Evolutionary conservation across 2,113 vertebrate species (phyloP).

Genomic region (Nyctereutes procyonoides): DNA sequence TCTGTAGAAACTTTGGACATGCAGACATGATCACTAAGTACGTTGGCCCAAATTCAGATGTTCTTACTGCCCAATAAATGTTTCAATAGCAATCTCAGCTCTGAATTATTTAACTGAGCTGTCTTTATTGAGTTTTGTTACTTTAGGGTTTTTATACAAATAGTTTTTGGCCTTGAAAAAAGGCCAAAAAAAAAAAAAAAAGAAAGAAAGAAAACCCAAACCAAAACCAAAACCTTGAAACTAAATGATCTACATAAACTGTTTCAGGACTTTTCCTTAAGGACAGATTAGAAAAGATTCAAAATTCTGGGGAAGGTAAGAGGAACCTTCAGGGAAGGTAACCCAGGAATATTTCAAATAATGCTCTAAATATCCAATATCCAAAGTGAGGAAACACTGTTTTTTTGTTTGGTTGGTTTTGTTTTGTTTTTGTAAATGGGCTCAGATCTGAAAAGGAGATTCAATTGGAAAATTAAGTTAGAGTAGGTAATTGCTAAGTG

Average conservation of each 20-base stretch:
- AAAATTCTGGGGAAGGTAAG: neutral
- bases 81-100: neutral
- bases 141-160: neutral
- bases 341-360: neutral
- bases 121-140: neutral
- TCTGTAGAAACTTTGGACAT: neutral
- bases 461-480: neutral
- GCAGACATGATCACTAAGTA: neutral
- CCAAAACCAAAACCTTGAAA: neutral
- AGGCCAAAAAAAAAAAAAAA: neutral
- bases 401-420: neutral
- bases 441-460: neutral
- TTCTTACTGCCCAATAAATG: neutral
- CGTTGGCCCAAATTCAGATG: neutral
- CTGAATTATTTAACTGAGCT: neutral
- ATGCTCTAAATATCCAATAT: neutral
- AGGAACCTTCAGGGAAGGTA: neutral
- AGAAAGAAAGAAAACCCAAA: neutral
- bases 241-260: neutral
- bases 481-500: neutral
- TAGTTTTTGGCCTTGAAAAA: neutral
- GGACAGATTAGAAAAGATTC: neutral
- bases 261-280: neutral
- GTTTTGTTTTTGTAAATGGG: neutral
- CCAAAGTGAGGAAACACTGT: neutral